Evolutionary conservation across 2,888 invertebrate species (phyloP).

Genomic region (Perizoma flavofasciatum): DNA sequence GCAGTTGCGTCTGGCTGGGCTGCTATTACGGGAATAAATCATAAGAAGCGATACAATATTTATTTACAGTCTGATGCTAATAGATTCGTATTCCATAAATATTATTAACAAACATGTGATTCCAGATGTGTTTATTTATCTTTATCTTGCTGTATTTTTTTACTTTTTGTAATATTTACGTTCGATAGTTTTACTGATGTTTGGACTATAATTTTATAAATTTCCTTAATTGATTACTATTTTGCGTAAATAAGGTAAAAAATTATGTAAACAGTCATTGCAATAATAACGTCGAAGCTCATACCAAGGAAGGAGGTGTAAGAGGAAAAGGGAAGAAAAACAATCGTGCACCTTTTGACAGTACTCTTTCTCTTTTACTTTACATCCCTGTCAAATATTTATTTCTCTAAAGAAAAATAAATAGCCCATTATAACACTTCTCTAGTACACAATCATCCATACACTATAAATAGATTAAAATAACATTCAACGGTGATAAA

Average conservation of each 20-base stretch:
- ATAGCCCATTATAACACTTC: conserved; percentile 49
- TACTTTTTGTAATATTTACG: too few species aligned
- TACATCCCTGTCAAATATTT: conserved; percentile 60
- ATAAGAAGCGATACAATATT: neutral
- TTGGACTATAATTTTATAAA: too few species aligned
- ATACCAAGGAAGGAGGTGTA: conserved; percentile 44
- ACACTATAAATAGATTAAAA: conserved; percentile 61
- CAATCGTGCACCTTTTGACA: conserved; percentile 73
- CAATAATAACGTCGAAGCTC: conserved; percentile 47
- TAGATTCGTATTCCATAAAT: neutral
- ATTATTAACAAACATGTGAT: neutral
- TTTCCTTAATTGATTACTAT: neutral
- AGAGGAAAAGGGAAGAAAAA: conserved; percentile 53
- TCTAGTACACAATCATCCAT: conserved; percentile 59
- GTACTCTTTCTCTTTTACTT: conserved; percentile 59
- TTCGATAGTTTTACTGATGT: too few species aligned
- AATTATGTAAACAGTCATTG: neutral
- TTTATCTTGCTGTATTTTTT: neutral
- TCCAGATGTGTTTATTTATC: neutral
- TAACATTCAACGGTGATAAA: conserved; percentile 62
- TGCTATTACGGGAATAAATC: neutral
- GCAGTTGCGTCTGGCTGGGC: neutral
- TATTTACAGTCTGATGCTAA: neutral
- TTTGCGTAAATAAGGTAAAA: neutral
- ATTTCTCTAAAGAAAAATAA: conserved; percentile 68